These are phyloP conservation scores for Stichopus chloronotus DNA, from an alignment of 35 echinoderm and acorn worm genomes.

Conservation along the genomic window DNA sequence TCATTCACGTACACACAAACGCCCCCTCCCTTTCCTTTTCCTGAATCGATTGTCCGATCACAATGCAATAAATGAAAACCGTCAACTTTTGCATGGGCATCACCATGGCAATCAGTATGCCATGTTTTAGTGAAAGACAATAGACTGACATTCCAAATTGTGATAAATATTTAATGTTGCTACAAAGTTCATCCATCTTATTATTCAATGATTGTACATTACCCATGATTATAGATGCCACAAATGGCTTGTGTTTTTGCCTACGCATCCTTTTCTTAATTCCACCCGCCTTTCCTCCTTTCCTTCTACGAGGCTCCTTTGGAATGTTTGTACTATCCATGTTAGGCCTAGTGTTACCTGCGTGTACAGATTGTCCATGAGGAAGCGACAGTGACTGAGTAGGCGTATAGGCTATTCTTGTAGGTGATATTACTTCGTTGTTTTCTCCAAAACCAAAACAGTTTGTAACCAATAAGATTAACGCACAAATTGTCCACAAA, in stretches of 20 bases:
- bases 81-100: background rate
- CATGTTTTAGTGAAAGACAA: background rate
- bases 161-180: background rate
- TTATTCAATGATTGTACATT: constrained; percentile 1
- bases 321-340: background rate
- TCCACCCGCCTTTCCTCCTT: background rate
- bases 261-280: background rate
- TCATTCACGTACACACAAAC: background rate
- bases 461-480: background rate
- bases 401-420: background rate
- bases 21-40: background rate
- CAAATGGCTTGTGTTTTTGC: background rate
- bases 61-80: background rate
- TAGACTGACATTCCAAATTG: background rate
- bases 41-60: background rate
- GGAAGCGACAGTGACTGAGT: background rate
- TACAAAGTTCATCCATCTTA: constrained; percentile 20
- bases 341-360: background rate
- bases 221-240: background rate
- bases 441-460: background rate
- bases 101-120: background rate
- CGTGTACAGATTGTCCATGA: background rate
- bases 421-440: background rate
- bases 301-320: background rate
- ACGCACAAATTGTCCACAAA: background rate